phyloP scores from a whole-genome alignment of 2,888 invertebrate species.

The Spicauda simplicius region DNA sequence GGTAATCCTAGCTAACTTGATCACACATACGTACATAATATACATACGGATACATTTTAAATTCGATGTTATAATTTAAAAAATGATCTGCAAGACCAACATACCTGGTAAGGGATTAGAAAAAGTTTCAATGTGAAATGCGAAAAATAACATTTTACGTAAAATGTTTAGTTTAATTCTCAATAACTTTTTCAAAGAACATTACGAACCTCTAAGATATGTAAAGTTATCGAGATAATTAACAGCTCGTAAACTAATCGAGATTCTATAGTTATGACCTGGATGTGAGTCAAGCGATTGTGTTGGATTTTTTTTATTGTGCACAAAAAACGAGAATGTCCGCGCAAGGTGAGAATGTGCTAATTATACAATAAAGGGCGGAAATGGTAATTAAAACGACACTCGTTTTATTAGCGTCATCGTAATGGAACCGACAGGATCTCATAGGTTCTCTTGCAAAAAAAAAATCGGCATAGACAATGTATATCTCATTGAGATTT shows the following conservation, averaged over 20 bases:
- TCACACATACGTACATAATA: no score
- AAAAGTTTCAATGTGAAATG: no score
- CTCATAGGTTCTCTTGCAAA: neutral
- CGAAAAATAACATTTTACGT: no score
- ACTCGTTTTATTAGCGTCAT: neutral
- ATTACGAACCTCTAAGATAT: neutral
- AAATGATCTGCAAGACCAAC: no score
- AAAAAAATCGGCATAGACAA: no score
- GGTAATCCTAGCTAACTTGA: no score
- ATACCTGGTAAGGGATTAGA: no score
- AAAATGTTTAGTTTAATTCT: no score
- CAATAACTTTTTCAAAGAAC: neutral
- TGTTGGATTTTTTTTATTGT: conserved; percentile 18
- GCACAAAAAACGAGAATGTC: conserved; percentile 20
- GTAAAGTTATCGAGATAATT: neutral
- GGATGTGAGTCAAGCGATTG: conserved; percentile 20
- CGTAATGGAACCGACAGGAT: neutral
- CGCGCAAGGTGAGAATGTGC: conserved; percentile 52
- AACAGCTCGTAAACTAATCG: conserved; percentile 9
- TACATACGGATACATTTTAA: no score
- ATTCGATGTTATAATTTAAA: no score
- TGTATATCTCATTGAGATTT: no score
- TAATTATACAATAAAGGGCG: conserved; percentile 60
- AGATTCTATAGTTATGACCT: conserved; percentile 7
- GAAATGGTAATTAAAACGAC: conserved; percentile 57